Evolutionary conservation across 2,797 vertebrate species (phyloP).

Genomic region (Mionectes olivaceus): DNA sequence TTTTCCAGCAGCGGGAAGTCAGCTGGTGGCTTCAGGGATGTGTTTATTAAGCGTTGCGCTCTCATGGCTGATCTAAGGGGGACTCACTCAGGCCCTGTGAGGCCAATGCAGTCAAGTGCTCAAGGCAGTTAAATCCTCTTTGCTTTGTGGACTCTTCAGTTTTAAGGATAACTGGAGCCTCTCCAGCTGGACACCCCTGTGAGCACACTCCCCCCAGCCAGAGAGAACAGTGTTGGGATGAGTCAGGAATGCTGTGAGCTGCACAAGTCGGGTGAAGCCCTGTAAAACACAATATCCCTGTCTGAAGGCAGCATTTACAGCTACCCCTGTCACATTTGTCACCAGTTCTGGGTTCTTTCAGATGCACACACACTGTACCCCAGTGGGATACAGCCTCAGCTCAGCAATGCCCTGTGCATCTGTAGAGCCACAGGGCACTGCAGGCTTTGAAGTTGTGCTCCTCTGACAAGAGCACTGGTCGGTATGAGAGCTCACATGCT

Average conservation of each 20-base stretch:
- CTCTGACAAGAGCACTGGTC: background rate
- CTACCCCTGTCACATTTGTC: background rate
- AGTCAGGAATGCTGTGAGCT: background rate
- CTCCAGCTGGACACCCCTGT: background rate
- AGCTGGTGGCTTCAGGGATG: background rate
- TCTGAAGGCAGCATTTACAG: background rate
- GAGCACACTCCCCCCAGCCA: background rate
- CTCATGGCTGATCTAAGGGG: accelerated
- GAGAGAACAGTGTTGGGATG: accelerated
- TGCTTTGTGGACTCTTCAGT: background rate
- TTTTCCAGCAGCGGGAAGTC: background rate
- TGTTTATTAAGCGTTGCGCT: background rate
- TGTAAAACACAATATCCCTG: background rate
- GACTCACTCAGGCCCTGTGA: accelerated
- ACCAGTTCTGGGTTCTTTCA: background rate
- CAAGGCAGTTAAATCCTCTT: accelerated
- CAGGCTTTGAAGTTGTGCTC: slow-evolving; percentile 65
- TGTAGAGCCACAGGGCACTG: background rate
- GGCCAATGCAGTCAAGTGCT: background rate
- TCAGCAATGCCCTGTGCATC: slow-evolving; percentile 13
- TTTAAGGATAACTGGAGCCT: background rate
- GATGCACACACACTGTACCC: background rate
- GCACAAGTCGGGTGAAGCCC: background rate
- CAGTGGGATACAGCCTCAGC: slow-evolving; percentile 14
- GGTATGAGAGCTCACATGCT: slow-evolving; percentile 45